A percentile compares a stretch with the other conserved stretches of the same genome.
These are phyloP conservation scores for Smutsia temminckii DNA, from an alignment of 2,797 vertebrate genomes.

Conservation along the genomic window DNA sequence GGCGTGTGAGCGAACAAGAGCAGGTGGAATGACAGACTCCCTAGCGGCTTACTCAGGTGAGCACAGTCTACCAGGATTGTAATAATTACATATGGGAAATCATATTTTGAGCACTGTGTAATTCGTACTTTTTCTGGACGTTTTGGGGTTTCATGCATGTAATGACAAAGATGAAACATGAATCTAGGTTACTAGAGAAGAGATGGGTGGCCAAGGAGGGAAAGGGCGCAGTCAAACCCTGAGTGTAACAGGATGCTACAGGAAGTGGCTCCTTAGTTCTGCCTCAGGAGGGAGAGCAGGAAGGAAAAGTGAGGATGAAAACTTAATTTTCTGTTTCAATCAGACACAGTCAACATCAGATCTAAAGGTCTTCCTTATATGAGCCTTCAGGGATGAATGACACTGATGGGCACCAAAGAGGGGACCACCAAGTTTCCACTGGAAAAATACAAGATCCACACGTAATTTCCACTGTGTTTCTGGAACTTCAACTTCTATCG, in stretches of 20 bases:
- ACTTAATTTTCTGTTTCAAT: slow-evolving; percentile 20
- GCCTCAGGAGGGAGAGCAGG: background rate
- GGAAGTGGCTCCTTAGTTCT: background rate
- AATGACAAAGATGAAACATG: background rate
- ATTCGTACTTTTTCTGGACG: slow-evolving; percentile 23
- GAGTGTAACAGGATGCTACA: background rate
- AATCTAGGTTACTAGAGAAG: background rate
- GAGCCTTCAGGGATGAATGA: background rate
- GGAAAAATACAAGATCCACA: background rate
- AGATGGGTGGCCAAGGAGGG: background rate
- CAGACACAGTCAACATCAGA: background rate
- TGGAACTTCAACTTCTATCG: background rate
- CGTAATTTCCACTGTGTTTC: slow-evolving; percentile 6
- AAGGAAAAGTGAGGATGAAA: background rate
- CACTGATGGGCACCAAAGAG: background rate
- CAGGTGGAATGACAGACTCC: background rate
- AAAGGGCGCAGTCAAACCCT: background rate
- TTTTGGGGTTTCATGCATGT: background rate
- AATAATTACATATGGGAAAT: background rate
- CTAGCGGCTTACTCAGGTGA: background rate
- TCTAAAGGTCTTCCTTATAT: background rate
- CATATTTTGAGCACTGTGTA: slow-evolving; percentile 19
- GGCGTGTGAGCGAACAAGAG: background rate
- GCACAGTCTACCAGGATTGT: background rate
- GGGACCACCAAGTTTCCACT: background rate